phyloP scores from a whole-genome alignment of 2,888 invertebrate species.

The Drosophila kambysellisi region DNA sequence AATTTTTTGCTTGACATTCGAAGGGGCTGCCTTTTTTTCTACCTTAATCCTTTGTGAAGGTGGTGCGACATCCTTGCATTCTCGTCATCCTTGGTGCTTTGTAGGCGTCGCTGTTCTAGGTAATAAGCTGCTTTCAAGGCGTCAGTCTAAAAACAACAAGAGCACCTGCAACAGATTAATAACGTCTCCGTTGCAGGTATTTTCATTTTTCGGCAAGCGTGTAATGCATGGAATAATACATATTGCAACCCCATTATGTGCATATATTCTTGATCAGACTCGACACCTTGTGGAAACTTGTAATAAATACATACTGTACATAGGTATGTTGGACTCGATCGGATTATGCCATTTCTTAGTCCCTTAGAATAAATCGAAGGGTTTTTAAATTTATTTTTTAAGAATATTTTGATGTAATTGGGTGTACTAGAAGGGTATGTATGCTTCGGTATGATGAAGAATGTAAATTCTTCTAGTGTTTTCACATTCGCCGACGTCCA shows the following conservation, averaged over 20 bases:
- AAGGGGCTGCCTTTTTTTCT: constrained; percentile 15
- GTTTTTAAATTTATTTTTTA: not conserved
- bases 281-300: not conserved
- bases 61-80: constrained; percentile 11
- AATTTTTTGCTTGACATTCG: constrained; percentile 52
- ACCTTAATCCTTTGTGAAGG: constrained; percentile 30
- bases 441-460: not conserved
- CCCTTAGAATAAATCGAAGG: not conserved
- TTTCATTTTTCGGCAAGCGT: not conserved
- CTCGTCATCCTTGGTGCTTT: constrained; percentile 18
- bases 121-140: constrained; percentile 62
- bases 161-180: constrained; percentile 25
- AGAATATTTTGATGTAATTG: not conserved
- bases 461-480: not conserved
- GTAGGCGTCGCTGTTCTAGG: constrained; percentile 45
- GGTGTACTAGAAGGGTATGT: not conserved
- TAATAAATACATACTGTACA: not conserved
- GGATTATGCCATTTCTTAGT: not conserved
- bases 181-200: constrained; percentile 40
- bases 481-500: constrained; percentile 20
- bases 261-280: not conserved
- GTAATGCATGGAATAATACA: not conserved
- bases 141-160: constrained; percentile 45
- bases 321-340: not conserved
- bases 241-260: not conserved